Evolutionary conservation across 2,113 vertebrate genomes (phyloP).

Genomic region (Microtus oregoni): DNA sequence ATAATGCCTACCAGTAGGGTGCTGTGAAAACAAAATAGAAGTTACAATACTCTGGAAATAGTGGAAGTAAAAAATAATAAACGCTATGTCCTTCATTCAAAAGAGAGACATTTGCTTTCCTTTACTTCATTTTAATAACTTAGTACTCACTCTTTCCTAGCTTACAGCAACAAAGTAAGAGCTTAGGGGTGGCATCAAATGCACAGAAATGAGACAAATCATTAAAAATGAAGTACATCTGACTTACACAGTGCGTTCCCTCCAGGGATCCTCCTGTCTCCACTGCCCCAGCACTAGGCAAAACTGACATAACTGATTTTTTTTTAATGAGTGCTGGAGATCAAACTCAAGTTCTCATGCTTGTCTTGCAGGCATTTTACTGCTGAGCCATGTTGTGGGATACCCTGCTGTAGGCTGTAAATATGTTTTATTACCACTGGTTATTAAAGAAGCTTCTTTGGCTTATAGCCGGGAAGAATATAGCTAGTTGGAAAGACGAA

Average conservation of each 20-base stretch:
- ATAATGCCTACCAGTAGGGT: neutral
- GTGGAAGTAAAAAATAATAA: constrained; percentile 39
- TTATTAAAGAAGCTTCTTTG: too few species aligned
- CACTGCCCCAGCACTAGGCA: too few species aligned
- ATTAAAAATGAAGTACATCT: neutral
- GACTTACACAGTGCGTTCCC: neutral
- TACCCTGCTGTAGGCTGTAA: too few species aligned
- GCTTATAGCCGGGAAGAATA: too few species aligned
- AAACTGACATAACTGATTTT: neutral
- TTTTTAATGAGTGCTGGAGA: neutral
- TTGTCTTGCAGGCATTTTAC: neutral
- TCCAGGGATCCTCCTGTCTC: neutral
- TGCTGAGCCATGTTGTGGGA: neutral
- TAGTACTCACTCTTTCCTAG: constrained; percentile 17
- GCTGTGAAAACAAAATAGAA: constrained; percentile 45
- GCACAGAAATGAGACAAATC: neutral
- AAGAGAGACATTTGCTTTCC: neutral
- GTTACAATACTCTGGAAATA: neutral
- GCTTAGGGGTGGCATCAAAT: neutral
- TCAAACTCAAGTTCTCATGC: neutral
- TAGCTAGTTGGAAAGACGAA: too few species aligned
- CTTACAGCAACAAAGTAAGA: neutral
- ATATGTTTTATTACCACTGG: too few species aligned
- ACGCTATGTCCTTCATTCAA: neutral
- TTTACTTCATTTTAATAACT: constrained; percentile 13